phyloP scores from a whole-genome alignment of 2,888 invertebrate species.

The Dermolepida albohirtum region DNA sequence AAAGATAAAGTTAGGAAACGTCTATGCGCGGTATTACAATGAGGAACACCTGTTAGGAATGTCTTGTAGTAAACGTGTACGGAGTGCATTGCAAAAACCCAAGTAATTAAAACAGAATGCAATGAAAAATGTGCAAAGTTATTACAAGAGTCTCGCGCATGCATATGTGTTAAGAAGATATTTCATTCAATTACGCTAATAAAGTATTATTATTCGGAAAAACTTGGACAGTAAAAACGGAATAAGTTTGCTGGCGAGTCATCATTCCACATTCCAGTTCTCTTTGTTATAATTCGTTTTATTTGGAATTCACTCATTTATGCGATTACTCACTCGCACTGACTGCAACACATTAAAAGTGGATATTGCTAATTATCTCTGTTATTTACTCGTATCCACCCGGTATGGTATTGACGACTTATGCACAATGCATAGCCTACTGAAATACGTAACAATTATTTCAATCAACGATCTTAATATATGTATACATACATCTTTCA shows the following conservation, averaged over 20 bases:
- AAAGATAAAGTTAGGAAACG: conserved; percentile 3
- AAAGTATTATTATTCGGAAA: conserved; percentile 42
- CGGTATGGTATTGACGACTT: no score
- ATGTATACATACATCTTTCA: no score
- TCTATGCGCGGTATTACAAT: conserved; percentile 20
- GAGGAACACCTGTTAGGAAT: conserved; percentile 20
- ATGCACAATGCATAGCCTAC: no score
- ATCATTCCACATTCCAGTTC: conserved; percentile 40
- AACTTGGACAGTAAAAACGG: conserved; percentile 32
- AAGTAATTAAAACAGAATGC: conserved; percentile 33
- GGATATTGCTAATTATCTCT: no score
- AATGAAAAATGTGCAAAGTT: conserved; percentile 16
- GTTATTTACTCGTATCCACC: no score
- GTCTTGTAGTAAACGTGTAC: conserved; percentile 19
- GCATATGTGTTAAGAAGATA: conserved; percentile 41
- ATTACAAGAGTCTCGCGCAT: conserved; percentile 30
- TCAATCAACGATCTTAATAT: no score
- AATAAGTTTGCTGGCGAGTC: conserved; percentile 38
- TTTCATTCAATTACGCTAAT: conserved; percentile 45
- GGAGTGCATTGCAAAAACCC: conserved; percentile 23
- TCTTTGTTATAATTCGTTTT: conserved; percentile 21
- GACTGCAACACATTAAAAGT: no score
- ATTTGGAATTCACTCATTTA: conserved; percentile 25
- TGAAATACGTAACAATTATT: no score
- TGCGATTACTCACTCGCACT: not conserved